These are phyloP conservation scores for Neolamprologus longior DNA, from an alignment of 2,113 vertebrate genomes.

Conservation along the genomic window DNA sequence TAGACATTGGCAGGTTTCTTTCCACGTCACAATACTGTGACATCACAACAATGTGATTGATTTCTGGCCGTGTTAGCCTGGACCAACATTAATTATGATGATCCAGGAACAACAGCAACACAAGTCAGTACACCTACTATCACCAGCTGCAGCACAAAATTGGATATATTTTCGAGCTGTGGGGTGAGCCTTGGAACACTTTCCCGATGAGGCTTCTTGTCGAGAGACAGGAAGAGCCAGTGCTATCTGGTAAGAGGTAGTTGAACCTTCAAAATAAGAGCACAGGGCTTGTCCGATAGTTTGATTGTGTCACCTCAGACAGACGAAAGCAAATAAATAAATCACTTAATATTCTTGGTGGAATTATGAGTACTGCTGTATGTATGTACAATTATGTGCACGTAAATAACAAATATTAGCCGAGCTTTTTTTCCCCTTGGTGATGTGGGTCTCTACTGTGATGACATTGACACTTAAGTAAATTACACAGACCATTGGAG, in stretches of 20 bases:
- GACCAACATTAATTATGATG: not conserved
- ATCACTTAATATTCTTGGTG: not conserved
- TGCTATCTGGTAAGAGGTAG: not conserved
- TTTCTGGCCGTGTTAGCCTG: not conserved
- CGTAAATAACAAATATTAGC: not conserved
- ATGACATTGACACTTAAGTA: not conserved
- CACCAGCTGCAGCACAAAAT: not conserved
- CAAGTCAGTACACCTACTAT: not conserved
- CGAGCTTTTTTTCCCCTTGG: rapidly evolving
- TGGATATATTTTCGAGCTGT: not conserved
- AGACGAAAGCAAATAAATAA: not conserved
- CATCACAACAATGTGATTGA: not conserved
- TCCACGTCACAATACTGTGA: not conserved
- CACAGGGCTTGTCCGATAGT: not conserved
- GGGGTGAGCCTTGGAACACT: not conserved
- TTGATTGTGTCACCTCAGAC: not conserved
- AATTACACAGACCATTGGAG: not conserved
- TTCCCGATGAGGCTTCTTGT: not conserved
- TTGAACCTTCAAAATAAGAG: not conserved
- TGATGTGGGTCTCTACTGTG: not conserved
- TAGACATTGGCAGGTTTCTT: not conserved
- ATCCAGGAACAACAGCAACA: not conserved
- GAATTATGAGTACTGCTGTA: not conserved
- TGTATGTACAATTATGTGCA: not conserved
- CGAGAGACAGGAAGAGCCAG: not conserved